Evolutionary conservation across 1,140 invertebrate genomes (phyloP).

Genomic region (Drosophila oshimai): DNA sequence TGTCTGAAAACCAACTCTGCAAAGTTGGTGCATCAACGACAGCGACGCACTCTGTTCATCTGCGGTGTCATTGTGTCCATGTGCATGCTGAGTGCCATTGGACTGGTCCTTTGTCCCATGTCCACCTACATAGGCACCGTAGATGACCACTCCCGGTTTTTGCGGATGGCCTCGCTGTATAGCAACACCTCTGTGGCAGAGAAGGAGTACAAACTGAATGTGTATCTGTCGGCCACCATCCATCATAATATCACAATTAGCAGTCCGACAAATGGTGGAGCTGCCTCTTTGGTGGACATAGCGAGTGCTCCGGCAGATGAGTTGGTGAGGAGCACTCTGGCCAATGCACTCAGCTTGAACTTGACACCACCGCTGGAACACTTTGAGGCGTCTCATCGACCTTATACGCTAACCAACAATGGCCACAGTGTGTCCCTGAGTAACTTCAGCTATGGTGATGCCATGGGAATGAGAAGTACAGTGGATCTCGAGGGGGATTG

Average conservation of each 20-base stretch:
- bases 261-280: constrained; percentile 30
- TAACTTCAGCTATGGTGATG: constrained; percentile 24
- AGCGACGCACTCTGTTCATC: constrained; percentile 89
- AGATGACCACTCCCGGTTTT: constrained; percentile 5
- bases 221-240: constrained; percentile 79
- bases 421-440: constrained; percentile 18
- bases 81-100: constrained; percentile 85
- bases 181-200: constrained; percentile 28
- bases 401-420: constrained; percentile 23
- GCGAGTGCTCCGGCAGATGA: constrained; percentile 50
- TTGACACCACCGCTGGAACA: constrained; percentile 36
- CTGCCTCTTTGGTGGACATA: constrained; percentile 45
- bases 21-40: constrained; percentile 88
- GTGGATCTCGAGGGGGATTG: constrained; percentile 77
- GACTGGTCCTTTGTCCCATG: constrained; percentile 68
- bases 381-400: constrained; percentile 54
- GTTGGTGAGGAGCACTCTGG: constrained; percentile 54
- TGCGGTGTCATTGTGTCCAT: constrained; percentile 91
- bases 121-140: constrained; percentile 54
- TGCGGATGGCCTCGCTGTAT: constrained; percentile 3
- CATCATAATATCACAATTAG: constrained; percentile 83
- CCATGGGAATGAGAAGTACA: neutral
- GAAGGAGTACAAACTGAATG: constrained; percentile 74
- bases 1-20: constrained; percentile 88
- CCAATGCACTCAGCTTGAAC: constrained; percentile 57